phyloP scores from a whole-genome alignment of 2,888 invertebrate species.

The Noctua janthina region DNA sequence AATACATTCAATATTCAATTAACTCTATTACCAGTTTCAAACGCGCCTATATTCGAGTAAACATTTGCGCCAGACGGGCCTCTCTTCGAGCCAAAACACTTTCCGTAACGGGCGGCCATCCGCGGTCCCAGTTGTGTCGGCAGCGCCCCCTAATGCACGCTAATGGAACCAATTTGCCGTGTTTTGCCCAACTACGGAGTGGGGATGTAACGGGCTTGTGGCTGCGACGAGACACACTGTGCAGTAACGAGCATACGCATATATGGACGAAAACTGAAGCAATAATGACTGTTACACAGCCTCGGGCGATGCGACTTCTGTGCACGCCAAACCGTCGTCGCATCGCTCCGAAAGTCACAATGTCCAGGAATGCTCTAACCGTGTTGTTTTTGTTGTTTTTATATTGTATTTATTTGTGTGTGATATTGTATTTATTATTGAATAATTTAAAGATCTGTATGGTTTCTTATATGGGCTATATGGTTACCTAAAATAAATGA shows the following conservation, averaged over 20 bases:
- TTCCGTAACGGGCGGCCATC: conserved; percentile 43
- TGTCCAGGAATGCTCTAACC: background rate
- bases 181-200: conserved; percentile 74
- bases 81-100: conserved; percentile 44
- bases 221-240: conserved; percentile 8
- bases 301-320: background rate
- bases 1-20: conserved; percentile 21
- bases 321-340: background rate
- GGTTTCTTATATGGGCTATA: background rate
- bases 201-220: conserved; percentile 47
- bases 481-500: background rate
- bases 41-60: conserved; percentile 33
- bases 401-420: background rate
- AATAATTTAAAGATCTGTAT: background rate
- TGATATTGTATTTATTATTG: background rate
- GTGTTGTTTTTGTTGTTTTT: background rate
- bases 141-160: conserved; percentile 75
- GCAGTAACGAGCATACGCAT: conserved; percentile 10
- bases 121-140: conserved; percentile 62
- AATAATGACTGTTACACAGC: background rate
- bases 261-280: background rate
- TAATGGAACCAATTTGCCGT: conserved; percentile 85
- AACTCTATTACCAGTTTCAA: conserved; percentile 27
- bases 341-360: background rate
- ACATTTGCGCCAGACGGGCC: conserved; percentile 46